These are phyloP conservation scores for Phyllotis vaccarum DNA, from an alignment of 2,797 vertebrate genomes.

Conservation along the genomic window DNA sequence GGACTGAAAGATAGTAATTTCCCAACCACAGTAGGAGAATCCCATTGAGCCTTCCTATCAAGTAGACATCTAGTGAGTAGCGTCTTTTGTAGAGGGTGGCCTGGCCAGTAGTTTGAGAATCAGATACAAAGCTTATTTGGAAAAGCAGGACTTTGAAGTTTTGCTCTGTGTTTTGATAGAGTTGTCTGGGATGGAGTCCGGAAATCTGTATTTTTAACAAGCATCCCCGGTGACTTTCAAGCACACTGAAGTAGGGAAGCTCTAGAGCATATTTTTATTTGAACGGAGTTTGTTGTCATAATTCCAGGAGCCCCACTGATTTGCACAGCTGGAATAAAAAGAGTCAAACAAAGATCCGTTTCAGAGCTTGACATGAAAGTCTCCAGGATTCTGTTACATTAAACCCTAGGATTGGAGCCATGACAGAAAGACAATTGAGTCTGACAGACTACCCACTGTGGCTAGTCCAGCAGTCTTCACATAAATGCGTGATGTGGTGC, in stretches of 20 bases:
- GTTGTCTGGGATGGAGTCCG: neutral
- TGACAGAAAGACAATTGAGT: neutral
- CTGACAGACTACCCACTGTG: neutral
- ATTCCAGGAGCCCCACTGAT: slow-evolving; percentile 28
- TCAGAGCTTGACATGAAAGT: slow-evolving; percentile 33
- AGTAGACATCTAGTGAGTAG: neutral
- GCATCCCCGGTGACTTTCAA: neutral
- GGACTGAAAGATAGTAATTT: neutral
- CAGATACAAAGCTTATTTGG: neutral
- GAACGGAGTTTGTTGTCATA: slow-evolving; percentile 1
- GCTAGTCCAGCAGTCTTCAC: neutral
- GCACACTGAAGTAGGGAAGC: neutral
- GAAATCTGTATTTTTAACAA: slow-evolving; percentile 51
- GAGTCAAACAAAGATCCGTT: slow-evolving; percentile 17
- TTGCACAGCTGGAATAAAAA: neutral
- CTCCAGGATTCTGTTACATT: neutral
- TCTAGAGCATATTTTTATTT: neutral
- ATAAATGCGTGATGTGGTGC: neutral
- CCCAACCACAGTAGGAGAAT: neutral
- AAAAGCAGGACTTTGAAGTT: neutral
- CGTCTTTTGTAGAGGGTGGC: neutral
- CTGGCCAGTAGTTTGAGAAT: neutral
- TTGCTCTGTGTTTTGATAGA: neutral
- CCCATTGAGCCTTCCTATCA: neutral
- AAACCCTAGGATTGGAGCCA: slow-evolving; percentile 32